Percentiles rank a stretch among this genome's conserved stretches.
These are phyloP conservation scores for Onchidella celtica DNA, from an alignment of 2,888 invertebrate species.

Conservation along the genomic window DNA sequence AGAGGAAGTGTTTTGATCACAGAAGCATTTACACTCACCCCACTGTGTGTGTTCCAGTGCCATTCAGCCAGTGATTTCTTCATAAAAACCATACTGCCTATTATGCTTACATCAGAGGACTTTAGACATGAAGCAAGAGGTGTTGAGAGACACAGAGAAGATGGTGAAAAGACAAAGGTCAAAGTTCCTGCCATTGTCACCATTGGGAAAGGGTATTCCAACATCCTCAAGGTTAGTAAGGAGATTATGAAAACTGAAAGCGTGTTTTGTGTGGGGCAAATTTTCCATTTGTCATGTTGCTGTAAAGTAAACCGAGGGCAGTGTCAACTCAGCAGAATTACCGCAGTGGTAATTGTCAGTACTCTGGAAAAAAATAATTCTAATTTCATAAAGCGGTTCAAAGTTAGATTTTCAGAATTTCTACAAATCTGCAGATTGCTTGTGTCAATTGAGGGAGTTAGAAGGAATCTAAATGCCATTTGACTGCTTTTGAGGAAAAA, in stretches of 20 bases:
- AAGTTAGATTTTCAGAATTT: too few relatives aligned
- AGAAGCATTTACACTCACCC: constrained; percentile 89
- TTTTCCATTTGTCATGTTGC: too few relatives aligned
- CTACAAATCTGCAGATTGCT: too few relatives aligned
- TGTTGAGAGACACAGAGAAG: constrained; percentile 33
- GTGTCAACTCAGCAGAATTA: too few relatives aligned
- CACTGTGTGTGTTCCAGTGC: constrained; percentile 92
- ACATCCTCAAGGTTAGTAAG: constrained; percentile 56
- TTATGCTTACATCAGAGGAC: constrained; percentile 2
- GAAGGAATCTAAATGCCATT: too few relatives aligned
- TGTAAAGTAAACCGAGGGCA: too few relatives aligned
- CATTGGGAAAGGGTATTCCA: constrained; percentile 68
- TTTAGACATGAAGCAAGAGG: constrained; percentile 3
- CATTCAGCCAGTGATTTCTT: constrained; percentile 70
- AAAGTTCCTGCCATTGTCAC: constrained; percentile 62
- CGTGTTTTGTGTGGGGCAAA: background rate
- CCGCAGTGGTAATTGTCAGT: too few relatives aligned
- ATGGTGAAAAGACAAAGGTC: background rate
- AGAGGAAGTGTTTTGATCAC: constrained; percentile 97
- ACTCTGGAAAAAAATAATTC: background rate
- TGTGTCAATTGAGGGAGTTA: too few relatives aligned
- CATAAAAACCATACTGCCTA: constrained; percentile 66
- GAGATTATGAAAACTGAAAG: too few relatives aligned
- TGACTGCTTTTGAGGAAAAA: too few relatives aligned
- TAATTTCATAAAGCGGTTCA: too few relatives aligned